Conservation (phyloP, 1,140 invertebrate species). For the Scaptomyza montana region DNA sequence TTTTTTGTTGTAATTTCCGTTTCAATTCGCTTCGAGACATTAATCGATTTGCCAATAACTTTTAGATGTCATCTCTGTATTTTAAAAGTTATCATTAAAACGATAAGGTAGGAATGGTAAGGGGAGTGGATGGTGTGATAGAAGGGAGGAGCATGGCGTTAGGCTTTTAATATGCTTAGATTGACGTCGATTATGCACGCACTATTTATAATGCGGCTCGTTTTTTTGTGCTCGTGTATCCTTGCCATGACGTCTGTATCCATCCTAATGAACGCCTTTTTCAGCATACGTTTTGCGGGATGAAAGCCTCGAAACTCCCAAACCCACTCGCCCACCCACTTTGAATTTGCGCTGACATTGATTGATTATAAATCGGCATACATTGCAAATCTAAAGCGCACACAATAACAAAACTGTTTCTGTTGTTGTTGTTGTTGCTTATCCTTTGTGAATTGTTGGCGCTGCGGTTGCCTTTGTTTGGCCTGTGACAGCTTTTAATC, state of each 20-base stretch:
- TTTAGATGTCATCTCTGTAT: slow-evolving; percentile 4
- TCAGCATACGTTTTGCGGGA: slow-evolving; percentile 65
- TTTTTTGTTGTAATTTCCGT: neutral
- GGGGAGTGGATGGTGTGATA: neutral
- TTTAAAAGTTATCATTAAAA: slow-evolving; percentile 33
- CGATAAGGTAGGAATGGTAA: neutral
- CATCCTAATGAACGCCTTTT: slow-evolving; percentile 75
- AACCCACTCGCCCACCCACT: slow-evolving; percentile 33
- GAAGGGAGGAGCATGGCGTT: slow-evolving; percentile 29
- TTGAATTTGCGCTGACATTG: slow-evolving; percentile 81
- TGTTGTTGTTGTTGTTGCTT: slow-evolving; percentile 45
- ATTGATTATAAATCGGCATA: slow-evolving; percentile 82
- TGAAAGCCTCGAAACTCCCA: slow-evolving; percentile 9
- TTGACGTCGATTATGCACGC: slow-evolving; percentile 81
- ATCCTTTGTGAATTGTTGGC: slow-evolving; percentile 69
- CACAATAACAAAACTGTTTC: slow-evolving; percentile 70
- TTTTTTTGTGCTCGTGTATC: slow-evolving; percentile 21
- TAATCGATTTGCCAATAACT: slow-evolving; percentile 17
- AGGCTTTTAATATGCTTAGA: slow-evolving; percentile 78
- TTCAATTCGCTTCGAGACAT: slow-evolving; percentile 2
- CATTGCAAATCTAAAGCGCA: slow-evolving; percentile 79
- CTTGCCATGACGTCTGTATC: slow-evolving; percentile 74
- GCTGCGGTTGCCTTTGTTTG: slow-evolving; percentile 80
- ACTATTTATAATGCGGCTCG: slow-evolving; percentile 76
- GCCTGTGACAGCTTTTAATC: slow-evolving; percentile 81